A percentile compares a stretch with the other conserved stretches of the same genome.
phyloP scores from a whole-genome alignment of 92 coral and sea anemone genomes.

The Micromussa lordhowensis region DNA sequence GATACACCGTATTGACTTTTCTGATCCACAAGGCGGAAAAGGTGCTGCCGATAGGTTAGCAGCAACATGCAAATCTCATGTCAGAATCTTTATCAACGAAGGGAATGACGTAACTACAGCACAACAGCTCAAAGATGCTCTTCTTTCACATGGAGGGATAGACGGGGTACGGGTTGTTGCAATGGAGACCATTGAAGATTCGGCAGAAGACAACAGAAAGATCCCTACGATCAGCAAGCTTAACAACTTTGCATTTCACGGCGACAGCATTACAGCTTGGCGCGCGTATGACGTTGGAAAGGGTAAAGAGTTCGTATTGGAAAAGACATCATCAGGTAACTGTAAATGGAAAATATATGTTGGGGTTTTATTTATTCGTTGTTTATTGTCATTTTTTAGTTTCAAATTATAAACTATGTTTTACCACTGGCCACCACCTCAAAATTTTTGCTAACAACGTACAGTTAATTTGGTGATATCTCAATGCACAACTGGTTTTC shows the following conservation, averaged over 20 bases:
- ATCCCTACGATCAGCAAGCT: conserved; percentile 52
- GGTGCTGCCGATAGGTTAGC: conserved; percentile 57
- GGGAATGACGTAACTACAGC: conserved; percentile 42
- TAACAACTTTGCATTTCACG: conserved; percentile 48
- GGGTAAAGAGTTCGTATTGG: conserved; percentile 49
- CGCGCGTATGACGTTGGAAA: conserved; percentile 55
- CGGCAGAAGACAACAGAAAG: conserved; percentile 10
- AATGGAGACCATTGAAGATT: conserved; percentile 23
- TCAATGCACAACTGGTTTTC: too few relatives aligned
- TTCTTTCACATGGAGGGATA: conserved; percentile 36
- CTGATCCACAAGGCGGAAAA: conserved; percentile 59
- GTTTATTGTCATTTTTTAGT: neutral
- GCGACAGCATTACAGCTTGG: conserved; percentile 37
- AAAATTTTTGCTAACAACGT: neutral
- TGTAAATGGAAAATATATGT: too few relatives aligned
- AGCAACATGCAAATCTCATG: conserved; percentile 38
- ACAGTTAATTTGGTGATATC: neutral
- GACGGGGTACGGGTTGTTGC: conserved; percentile 37
- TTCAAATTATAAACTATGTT: neutral
- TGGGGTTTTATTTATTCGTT: neutral
- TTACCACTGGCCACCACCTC: neutral
- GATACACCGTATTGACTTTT: conserved; percentile 39
- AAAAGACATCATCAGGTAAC: conserved; percentile 45
- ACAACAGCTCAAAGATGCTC: conserved; percentile 15
- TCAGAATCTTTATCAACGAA: conserved; percentile 20